Base-by-base conservation (phyloP, 1,140 invertebrate genomes). In the Halesus radiatus region DNA sequence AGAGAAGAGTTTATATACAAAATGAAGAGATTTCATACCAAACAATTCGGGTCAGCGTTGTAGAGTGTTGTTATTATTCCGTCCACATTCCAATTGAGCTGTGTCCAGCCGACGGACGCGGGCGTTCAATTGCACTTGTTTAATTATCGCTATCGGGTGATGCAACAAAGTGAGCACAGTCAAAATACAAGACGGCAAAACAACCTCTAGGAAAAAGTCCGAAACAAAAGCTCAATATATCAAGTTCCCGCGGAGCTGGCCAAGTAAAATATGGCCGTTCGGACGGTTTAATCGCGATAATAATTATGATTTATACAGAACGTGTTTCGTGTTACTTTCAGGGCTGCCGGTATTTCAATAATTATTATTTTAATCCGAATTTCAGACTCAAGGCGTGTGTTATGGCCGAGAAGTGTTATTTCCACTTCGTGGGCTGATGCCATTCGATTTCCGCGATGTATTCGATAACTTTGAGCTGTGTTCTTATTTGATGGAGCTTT, bases 271-370 rank as follows among this genome's bases (percentile, higher is more conserved):
- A 83, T 83, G 72, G 80, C 76, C 60, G 66, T 62, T 58, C 80
- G 74, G 82, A 83, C 82, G 75, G 79, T 83, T 83, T 83, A 83
- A 83, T 83, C 82, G 82, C 80, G 82, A 83, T 83, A 81, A 83
- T 83, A 83, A 83, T 83, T 83, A 79, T 83, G 82, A 83, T 83
- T 83, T 83, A 83, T 83, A 79, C 76, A 79, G 78, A 72, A 45
- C 45, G 68, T 72, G 68, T 72, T 72, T 72, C 68, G 68, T 72
- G 68, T 72, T 72, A 72, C 18, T 53, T 53, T 26, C 68, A 72
- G 68, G 68, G 68, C 18, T 72, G 45, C 68, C 68, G 15, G 37
- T 8, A 13, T 45, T 45, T 45, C 37, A 45, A 13, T 45, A 45
- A 45, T 45, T 45, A 45, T 45, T 45, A 13, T 45, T 45, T 45